Evolutionary conservation across 2,797 vertebrate genomes (phyloP).

Genomic region (Lophotriccus pileatus): DNA sequence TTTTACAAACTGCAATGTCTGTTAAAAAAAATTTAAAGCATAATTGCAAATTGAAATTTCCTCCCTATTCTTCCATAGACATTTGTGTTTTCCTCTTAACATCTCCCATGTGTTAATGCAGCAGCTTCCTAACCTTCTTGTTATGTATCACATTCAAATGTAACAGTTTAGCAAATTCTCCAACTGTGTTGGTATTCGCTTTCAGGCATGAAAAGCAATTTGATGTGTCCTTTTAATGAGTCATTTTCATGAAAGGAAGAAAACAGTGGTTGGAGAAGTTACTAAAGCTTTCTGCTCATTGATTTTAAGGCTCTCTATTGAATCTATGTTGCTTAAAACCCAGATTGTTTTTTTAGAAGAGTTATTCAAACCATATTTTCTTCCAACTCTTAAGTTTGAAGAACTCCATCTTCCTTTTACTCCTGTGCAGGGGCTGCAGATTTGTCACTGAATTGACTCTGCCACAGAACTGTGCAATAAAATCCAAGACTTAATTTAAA

Average conservation of each 20-base stretch:
- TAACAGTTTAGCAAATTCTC: conserved; percentile 7
- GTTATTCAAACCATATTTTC: not conserved
- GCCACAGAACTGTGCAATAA: not conserved
- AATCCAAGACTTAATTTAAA: not conserved
- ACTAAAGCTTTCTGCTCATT: conserved; percentile 21
- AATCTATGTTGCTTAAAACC: conserved; percentile 3
- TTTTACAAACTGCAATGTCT: not conserved
- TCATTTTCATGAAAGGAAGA: conserved; percentile 9
- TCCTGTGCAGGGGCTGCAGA: not conserved
- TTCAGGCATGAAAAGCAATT: conserved; percentile 11
- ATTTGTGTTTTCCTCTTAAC: conserved; percentile 38
- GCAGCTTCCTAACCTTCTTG: conserved; percentile 3
- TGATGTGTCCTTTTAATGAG: conserved; percentile 38
- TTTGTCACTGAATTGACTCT: not conserved
- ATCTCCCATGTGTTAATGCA: not conserved
- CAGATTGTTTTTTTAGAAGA: not conserved
- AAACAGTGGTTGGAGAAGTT: conserved; percentile 34
- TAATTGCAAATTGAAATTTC: conserved; percentile 59
- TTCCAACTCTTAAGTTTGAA: not conserved
- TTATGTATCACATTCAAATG: not conserved
- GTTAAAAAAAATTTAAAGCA: conserved; percentile 20
- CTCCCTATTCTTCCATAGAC: conserved; percentile 31
- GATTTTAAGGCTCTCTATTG: conserved; percentile 20
- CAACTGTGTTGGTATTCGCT: conserved; percentile 1
- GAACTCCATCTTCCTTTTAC: not conserved